These are phyloP conservation scores for Limenitis camilla DNA, from an alignment of 2,888 invertebrate species.

Conservation along the genomic window DNA sequence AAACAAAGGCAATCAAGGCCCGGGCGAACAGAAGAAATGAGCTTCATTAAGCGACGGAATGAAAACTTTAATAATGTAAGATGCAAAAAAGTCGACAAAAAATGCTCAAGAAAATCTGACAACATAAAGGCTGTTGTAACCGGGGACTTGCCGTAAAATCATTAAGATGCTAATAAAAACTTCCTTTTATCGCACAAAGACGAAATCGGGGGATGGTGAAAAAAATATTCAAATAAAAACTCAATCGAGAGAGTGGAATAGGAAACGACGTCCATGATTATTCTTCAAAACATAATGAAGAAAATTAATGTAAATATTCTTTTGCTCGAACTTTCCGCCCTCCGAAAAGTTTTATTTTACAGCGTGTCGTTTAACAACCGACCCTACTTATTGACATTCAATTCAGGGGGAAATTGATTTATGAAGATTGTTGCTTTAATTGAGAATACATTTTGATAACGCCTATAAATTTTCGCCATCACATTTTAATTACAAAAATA, in stretches of 20 bases:
- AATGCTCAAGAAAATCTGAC: slow-evolving; percentile 76
- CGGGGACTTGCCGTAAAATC: slow-evolving; percentile 75
- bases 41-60: slow-evolving; percentile 74
- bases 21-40: slow-evolving; percentile 74
- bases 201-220: slow-evolving; percentile 58
- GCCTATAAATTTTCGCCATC: slow-evolving; percentile 27
- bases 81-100: slow-evolving; percentile 73
- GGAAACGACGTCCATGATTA: slow-evolving; percentile 71
- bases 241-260: slow-evolving; percentile 68
- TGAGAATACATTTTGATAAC: slow-evolving; percentile 57
- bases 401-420: slow-evolving; percentile 75
- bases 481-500: slow-evolving; percentile 4
- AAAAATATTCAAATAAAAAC: slow-evolving; percentile 75
- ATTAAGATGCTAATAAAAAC: slow-evolving; percentile 77
- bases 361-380: slow-evolving; percentile 71
- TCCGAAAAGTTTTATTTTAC: slow-evolving; percentile 74
- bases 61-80: slow-evolving; percentile 76
- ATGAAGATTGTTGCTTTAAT: slow-evolving; percentile 74
- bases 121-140: slow-evolving; percentile 76
- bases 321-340: slow-evolving; percentile 69
- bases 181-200: slow-evolving; percentile 72
- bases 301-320: slow-evolving; percentile 77
- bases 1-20: slow-evolving; percentile 74
- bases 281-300: slow-evolving; percentile 77
- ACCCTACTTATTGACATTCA: slow-evolving; percentile 75